Evolutionary conservation across 2,888 invertebrate species (phyloP).

Genomic region (Stenodema calcarata): DNA sequence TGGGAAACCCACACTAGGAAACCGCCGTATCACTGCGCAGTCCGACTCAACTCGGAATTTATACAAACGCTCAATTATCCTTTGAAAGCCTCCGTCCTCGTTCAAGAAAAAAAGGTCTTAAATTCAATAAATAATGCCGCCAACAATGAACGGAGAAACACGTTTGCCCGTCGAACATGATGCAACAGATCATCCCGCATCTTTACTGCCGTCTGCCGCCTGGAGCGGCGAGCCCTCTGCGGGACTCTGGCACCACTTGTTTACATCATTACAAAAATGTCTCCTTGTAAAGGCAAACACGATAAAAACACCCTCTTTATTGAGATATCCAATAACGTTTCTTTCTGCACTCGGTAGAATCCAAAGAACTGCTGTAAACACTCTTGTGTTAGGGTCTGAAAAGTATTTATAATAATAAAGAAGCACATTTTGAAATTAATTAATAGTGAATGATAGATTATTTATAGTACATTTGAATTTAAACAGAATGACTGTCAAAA

Average conservation of each 20-base stretch:
- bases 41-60: too few relatives aligned
- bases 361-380: neutral
- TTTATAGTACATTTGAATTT: too few relatives aligned
- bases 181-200: neutral
- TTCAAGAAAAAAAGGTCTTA: neutral
- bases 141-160: neutral
- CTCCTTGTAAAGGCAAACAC: neutral
- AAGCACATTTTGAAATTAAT: too few relatives aligned
- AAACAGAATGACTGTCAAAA: too few relatives aligned
- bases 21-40: too few relatives aligned
- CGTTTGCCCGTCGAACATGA: neutral
- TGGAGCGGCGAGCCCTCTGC: neutral
- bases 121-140: neutral
- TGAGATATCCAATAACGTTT: neutral
- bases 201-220: slow-evolving; percentile 2
- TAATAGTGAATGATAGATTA: too few relatives aligned
- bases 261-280: neutral
- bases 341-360: neutral
- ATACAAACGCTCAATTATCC: too few relatives aligned
- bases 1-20: too few relatives aligned
- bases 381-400: neutral
- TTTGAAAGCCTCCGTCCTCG: neutral
- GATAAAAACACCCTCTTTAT: neutral
- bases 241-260: neutral
- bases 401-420: too few relatives aligned